Conservation (phyloP, 2,888 invertebrate genomes). For the Leptarthrus brevirostris region DNA sequence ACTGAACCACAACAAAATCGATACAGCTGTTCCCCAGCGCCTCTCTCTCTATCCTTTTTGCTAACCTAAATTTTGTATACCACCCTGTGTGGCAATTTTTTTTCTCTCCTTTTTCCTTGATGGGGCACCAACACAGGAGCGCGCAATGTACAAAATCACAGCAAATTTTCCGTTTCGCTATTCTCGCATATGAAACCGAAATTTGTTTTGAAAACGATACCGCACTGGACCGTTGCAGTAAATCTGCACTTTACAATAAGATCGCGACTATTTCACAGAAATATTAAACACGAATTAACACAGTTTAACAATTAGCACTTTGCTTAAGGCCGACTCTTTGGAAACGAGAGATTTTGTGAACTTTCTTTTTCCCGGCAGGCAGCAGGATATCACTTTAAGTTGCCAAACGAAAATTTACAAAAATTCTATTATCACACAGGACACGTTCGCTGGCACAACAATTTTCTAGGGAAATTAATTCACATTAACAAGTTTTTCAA, state of each 20-base stretch:
- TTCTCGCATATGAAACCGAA: constrained; percentile 2
- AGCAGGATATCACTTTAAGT: neutral
- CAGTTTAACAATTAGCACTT: neutral
- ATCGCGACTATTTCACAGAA: constrained; percentile 1
- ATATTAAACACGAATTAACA: constrained; percentile 5
- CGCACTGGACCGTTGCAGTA: constrained; percentile 6
- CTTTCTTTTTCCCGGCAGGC: neutral
- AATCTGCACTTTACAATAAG: neutral
- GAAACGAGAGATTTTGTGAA: neutral
- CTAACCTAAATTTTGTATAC: constrained; percentile 31
- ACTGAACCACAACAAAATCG: constrained; percentile 46
- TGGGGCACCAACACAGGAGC: constrained; percentile 20
- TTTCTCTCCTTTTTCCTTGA: constrained; percentile 14
- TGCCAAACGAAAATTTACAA: neutral
- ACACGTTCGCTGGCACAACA: neutral
- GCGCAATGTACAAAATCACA: neutral
- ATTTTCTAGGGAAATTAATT: neutral
- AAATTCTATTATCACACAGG: neutral
- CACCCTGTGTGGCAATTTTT: constrained; percentile 13
- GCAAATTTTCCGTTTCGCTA: constrained; percentile 20
- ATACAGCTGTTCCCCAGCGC: constrained; percentile 45
- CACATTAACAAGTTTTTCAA: neutral
- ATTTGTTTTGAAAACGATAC: neutral
- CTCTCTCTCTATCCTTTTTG: neutral
- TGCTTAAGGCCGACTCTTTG: neutral